Evolutionary conservation across 2,113 vertebrate species (phyloP), one percentile per base, ranked within the genome.

Genomic region (Pygoscelis adeliae): DNA sequence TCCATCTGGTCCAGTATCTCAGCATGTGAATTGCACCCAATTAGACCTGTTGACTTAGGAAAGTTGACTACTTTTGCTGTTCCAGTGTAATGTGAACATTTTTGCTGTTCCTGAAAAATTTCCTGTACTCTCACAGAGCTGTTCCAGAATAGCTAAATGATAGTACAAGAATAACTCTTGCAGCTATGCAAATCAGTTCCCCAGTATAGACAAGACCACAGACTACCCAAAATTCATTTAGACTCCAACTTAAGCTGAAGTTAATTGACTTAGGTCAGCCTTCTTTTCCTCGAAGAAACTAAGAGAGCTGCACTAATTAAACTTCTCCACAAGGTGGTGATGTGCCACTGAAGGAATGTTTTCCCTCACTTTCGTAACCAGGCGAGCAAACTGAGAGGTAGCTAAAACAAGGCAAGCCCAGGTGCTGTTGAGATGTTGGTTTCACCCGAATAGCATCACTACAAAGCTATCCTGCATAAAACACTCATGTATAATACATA

Each of bases 271-370:
- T 6, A 11, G 4, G 27, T 22, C 40, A 4, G 32, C 34, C 12
- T 1, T 1, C 30, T 46, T 61, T n/a, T 73, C 36, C 34, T 7
- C 2, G 2, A 3, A 17, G 42, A 55, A 49, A 9, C 23, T 8
- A 9, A 34, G 36, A 72, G 55, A n/a, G 49, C 49, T 36, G 97
- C 78, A 81, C 38, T 91, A 14, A 44, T 85, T 11, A 9, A 40
- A 44, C 20, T 21, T 74, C 2, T 71, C 97, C 97, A 95, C 95
- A 65, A 56, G 97, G 93, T 93, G 97, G 97, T 55, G 87, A 82
- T 95, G 38, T 93, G 46, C 23, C 67, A 63, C 81, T 12, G 79
- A 59, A 46, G 38, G 78, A 97, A 83, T 44, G 18, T 36, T 93
- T 76, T 65, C 76, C 53, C 29, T 72, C 6, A 1, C 29, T 58